Evolutionary conservation across 2,888 invertebrate genomes (phyloP).

Genomic region (Pantelozetes paolii): DNA sequence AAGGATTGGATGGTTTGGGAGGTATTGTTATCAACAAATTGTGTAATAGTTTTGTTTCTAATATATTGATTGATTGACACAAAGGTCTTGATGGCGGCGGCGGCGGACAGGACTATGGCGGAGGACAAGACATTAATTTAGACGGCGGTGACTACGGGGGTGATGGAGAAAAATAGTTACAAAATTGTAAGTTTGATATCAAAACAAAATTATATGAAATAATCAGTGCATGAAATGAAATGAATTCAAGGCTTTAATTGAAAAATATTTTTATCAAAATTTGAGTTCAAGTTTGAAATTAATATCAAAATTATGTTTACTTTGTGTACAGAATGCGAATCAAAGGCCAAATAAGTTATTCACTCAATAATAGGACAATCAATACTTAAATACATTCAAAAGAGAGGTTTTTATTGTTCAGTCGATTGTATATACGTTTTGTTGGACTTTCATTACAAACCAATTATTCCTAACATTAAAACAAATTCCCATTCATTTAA

Average conservation of each 20-base stretch:
- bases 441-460: not conserved
- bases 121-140: not conserved
- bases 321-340: not conserved
- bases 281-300: slow-evolving; percentile 20
- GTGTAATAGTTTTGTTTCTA: not conserved
- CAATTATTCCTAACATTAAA: not conserved
- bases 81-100: not conserved
- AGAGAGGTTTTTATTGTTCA: not conserved
- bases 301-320: not conserved
- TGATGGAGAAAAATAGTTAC: not conserved
- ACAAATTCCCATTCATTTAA: not conserved
- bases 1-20: slow-evolving; percentile 30
- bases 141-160: slow-evolving; percentile 23
- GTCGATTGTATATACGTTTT: not conserved
- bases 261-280: not conserved
- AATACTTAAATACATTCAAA: slow-evolving; percentile 6
- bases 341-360: slow-evolving; percentile 37
- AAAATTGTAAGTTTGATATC: slow-evolving; percentile 8
- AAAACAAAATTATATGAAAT: not conserved
- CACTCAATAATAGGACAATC: slow-evolving; percentile 13
- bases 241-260: slow-evolving; percentile 14
- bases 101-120: not conserved
- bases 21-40: slow-evolving; percentile 29
- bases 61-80: not conserved
- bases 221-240: slow-evolving; percentile 29